Evolutionary conservation across 2,888 invertebrate species (phyloP).

Genomic region (Amblyteles armatorius): DNA sequence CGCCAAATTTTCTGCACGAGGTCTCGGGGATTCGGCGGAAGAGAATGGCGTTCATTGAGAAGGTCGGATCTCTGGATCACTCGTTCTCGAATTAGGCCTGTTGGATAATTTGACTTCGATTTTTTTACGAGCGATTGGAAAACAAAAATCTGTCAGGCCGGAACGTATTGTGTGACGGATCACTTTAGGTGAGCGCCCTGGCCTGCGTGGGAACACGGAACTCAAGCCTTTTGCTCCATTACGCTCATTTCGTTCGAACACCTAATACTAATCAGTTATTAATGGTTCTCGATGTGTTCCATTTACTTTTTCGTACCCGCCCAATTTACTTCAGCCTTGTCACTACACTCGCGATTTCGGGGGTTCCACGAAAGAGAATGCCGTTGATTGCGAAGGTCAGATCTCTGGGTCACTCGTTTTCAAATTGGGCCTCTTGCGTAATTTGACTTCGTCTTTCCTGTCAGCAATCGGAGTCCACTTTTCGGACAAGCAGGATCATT

Average conservation of each 20-base stretch:
- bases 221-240: no score
- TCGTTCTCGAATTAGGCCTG: background rate
- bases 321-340: background rate
- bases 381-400: background rate
- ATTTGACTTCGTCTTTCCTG: background rate
- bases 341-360: background rate
- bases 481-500: background rate
- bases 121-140: background rate
- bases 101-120: background rate
- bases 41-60: background rate
- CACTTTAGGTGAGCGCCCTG: background rate
- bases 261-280: background rate
- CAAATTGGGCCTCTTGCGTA: background rate
- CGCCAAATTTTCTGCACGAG: background rate
- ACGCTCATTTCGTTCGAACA: background rate
- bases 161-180: background rate
- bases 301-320: background rate
- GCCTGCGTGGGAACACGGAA: background rate
- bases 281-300: background rate
- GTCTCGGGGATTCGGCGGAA: background rate
- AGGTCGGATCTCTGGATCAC: background rate
- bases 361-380: background rate
- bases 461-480: background rate
- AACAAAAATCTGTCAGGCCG: conserved; percentile 7
- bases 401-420: background rate